Base-by-base conservation (phyloP, 2,113 vertebrate genomes). In the Prolemur simus region DNA sequence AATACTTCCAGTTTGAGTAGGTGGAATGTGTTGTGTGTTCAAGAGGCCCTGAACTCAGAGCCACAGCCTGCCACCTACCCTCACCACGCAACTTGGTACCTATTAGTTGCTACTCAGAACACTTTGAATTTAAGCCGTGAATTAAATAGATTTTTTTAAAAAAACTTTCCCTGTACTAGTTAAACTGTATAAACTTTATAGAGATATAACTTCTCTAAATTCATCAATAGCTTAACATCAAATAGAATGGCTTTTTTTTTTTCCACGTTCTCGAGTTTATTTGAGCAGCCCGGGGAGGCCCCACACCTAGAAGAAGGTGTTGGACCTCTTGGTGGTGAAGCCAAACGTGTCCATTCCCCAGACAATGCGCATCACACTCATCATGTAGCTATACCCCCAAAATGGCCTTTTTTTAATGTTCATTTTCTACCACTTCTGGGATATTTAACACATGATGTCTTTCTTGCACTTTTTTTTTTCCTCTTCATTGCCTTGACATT, bases 241-340 rank as follows among this genome's bases (percentile, higher is more conserved):
- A 37, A 49, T 37, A 64, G 14, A 83, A n/a, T n/a, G n/a, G n/a
- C n/a, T n/a, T n/a, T n/a, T n/a, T 42, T 42, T 42, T 42, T 42
- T 42, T 4, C 42, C 42, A 4, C 13, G 34, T 56, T 63, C 71
- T 69, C 71, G 29, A 64, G 71, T 85, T 97, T 98, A 97, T 97
- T 96, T 25, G 64, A 13, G 64, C 56, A 49, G 49, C 32, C 34
- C 32, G 0, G 12, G 52, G 82, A 14, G 8, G 23, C 17, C 60
- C 52, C 17, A 12, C 37, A 47, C 94, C 99, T 99, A 99, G 97
- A 99, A 99, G 99, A 99, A 99, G 92, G 99, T 99, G 97, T 99
- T 99, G 96, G 99, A 99, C 98, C 99, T 99, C 99, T 99, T 99
- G 99, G 99, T 99, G 98, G 99, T 99, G 99, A 99, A 99, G 96